These are phyloP conservation scores for Spicauda simplicius DNA, from an alignment of 2,888 invertebrate genomes.

Conservation along the genomic window DNA sequence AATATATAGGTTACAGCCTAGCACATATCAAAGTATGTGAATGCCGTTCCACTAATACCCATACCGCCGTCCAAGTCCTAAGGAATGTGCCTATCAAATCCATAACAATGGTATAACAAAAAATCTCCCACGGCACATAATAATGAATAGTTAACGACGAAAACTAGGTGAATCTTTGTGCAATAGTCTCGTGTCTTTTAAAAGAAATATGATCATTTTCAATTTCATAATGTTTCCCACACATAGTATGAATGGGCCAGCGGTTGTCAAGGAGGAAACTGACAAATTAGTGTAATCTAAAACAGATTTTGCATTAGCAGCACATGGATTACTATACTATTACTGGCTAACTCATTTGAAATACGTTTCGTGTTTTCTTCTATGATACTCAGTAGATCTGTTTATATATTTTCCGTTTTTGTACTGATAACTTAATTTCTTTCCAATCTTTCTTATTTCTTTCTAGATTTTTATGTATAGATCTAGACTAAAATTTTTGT, in stretches of 20 bases:
- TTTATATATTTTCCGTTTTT: not conserved
- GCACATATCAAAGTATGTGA: not conserved
- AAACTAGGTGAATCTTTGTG: conserved; percentile 85
- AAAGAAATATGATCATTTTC: conserved; percentile 85
- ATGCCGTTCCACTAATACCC: not conserved
- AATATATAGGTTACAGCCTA: not conserved
- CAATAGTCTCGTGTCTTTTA: conserved; percentile 80
- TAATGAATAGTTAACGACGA: conserved; percentile 83
- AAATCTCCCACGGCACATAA: conserved; percentile 81
- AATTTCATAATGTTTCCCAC: conserved; percentile 84
- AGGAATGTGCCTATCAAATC: conserved; percentile 78
- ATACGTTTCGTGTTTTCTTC: not conserved
- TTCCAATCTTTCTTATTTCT: no score
- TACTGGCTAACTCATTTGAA: not conserved
- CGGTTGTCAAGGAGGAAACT: conserved; percentile 56
- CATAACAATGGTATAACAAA: conserved; percentile 75
- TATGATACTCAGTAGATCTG: not conserved
- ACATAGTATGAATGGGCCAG: conserved; percentile 70
- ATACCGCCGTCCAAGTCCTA: conserved; percentile 58
- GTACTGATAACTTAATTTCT: no score
- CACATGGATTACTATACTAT: conserved; percentile 12
- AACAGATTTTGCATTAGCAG: conserved; percentile 71
- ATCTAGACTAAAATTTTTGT: no score
- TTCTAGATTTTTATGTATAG: no score
- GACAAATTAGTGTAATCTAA: conserved; percentile 83